Conservation (phyloP, 1,140 invertebrate species). For the Drosophila truncata region DNA sequence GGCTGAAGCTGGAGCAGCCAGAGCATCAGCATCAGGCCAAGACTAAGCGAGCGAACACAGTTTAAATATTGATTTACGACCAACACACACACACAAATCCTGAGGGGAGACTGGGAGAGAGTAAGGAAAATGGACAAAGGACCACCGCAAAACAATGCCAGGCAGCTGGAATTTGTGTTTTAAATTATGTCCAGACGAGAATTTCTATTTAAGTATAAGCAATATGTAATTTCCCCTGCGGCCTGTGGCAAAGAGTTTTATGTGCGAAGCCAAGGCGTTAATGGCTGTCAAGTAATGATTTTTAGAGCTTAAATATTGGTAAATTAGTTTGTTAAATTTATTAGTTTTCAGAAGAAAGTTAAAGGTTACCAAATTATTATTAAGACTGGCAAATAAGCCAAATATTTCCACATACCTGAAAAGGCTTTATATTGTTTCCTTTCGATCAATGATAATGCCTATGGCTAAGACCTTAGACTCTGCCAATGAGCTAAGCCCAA, state of each 20-base stretch:
- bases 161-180: conserved; percentile 66
- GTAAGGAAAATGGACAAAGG: conserved; percentile 33
- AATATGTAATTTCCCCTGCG: conserved; percentile 7
- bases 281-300: conserved; percentile 1
- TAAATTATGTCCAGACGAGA: conserved; percentile 57
- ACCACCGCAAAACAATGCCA: conserved; percentile 42
- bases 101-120: conserved; percentile 3
- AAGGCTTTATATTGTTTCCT: not conserved
- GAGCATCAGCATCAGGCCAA: conserved; percentile 44
- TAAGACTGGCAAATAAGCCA: not conserved
- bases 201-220: conserved; percentile 41
- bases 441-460: not conserved
- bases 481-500: not conserved
- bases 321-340: not conserved
- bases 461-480: not conserved
- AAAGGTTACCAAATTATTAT: not conserved
- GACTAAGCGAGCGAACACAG: conserved; percentile 68
- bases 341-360: not conserved
- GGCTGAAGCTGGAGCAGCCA: conserved; percentile 25
- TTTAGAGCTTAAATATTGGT: not conserved
- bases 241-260: conserved; percentile 1
- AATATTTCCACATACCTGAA: not conserved
- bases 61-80: conserved; percentile 81
- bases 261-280: not conserved
- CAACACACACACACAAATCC: conserved; percentile 38